Base-by-base conservation (phyloP, 2,797 vertebrate genomes). In the Chiloscyllium punctatum region DNA sequence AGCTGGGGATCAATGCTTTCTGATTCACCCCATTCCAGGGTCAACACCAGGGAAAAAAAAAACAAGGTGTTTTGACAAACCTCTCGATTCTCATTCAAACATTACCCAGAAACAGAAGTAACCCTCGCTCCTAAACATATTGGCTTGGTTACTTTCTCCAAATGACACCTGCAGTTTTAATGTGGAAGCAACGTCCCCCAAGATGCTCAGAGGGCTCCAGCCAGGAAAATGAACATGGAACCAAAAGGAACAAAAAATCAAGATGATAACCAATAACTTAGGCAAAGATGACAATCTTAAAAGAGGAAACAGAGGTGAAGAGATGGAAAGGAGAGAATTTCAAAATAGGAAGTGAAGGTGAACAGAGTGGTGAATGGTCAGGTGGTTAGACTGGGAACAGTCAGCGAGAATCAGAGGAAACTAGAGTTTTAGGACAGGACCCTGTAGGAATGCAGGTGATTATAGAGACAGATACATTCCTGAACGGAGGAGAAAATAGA, bases 401-500 rank as follows among this genome's bases (percentile, higher is more conserved):
- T 21, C 11, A 27, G 87, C 11, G 51, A 48, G 25, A 84, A 53
- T 42, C 42, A 72, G n/a, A n/a, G 69, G 30, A 33, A 94, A 95
- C 8, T 62, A 16, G 42, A 37, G 1, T 48, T 82, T 42, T 15
- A 37, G 77, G 0, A 4, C 57, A 94, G 23, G 1, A 95, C 53
- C 91, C 62, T 96, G 84, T 72, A 96, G 96, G 96, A 88, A 53
- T 62, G 25, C 13, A 90, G 30, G 53, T 33, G 5, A 25, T 15
- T 4, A 33, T 3, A 33, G 37, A 82, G 94, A 37, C 37, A 53
- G 21, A 15, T 96, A 74, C 9, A 3, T n/a, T 48, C 68, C 21
- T 42, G 74, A 62, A 68, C 37, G 8, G n/a, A 66, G 94, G 42
- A 69, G 71, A 27, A 7, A 57, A 95, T 30, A 51, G 77, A 9